Base-by-base conservation (phyloP, 2,797 vertebrate species). In the Malurus splendens region DNA sequence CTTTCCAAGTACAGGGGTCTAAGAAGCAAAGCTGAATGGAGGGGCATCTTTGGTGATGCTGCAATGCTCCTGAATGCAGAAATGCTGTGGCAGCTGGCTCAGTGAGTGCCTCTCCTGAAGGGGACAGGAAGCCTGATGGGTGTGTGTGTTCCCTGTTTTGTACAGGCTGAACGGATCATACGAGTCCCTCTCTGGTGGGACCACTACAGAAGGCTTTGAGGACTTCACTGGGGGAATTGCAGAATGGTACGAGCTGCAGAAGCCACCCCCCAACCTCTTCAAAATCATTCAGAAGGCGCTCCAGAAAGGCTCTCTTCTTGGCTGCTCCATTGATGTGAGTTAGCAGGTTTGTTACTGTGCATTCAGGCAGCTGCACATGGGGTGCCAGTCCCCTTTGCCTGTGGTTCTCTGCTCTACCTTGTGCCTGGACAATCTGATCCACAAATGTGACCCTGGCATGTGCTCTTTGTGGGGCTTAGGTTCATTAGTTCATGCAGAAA, bases 181-280 rank as follows among this genome's bases (percentile, higher is more conserved):
- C 0, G 98, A 99, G 80, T 97, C 98, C 4, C 98, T 99, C 6
- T 98, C 98, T 4, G 98, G 98, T 36, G 98, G 98, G 5, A 93
- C 88, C 93, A 98, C 98, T 93, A 99, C 97, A 0, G 98, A 99
- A 93, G 98, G 98, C 55, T 99, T 99, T 0, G 98, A 98, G 91
- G 98, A 99, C 92, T 99, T 99, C 96, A 99, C 98, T 0, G 98
- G 98, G 38, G 98, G 98, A 76, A 98, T 99, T 36, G 97, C 98
- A 1, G 98, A 99, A 94, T 98, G 95, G 90, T 98, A 98, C 7
- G 97, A 98, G 10, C 92, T 99, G 68, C 91, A 73, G 38, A 97
- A 96, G 6, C 91, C 98, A 7, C 95, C 97, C 19, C 94, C 96
- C 20, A 92, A 97, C 87, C 97, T 99, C 91, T 99, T 98, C 95